These are phyloP conservation scores for Plotosus lineatus DNA, from an alignment of 2,113 vertebrate genomes.

Conservation along the genomic window DNA sequence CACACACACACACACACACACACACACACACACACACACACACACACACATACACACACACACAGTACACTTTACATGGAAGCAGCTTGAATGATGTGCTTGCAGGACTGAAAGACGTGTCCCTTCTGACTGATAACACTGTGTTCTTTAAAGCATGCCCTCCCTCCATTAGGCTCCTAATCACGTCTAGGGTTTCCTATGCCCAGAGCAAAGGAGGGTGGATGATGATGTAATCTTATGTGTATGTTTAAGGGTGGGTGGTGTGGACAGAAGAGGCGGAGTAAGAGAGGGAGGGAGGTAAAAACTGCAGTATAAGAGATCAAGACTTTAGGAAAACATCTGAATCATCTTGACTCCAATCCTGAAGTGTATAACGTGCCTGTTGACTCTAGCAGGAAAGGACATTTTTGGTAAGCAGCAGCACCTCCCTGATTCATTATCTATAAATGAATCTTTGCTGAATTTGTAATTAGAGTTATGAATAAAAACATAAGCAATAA, in stretches of 20 bases:
- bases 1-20: not conserved
- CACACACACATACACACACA: not conserved
- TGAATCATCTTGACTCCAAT: not conserved
- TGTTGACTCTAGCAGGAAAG: constrained; percentile 29
- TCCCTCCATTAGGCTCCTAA: constrained; percentile 45
- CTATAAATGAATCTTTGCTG: constrained; percentile 26
- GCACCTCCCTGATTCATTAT: constrained; percentile 42
- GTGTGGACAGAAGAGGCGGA: constrained; percentile 1
- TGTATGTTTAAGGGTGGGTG: not conserved
- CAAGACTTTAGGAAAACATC: not conserved
- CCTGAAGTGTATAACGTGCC: constrained; percentile 13
- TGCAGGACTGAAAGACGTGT: constrained; percentile 21
- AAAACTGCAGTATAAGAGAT: not conserved
- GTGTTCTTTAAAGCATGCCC: constrained; percentile 38
- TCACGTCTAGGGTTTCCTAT: constrained; percentile 34
- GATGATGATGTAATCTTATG: constrained; percentile 18
- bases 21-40: not conserved
- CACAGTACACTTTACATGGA: constrained; percentile 12
- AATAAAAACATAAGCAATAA: constrained; percentile 25
- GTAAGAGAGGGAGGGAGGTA: not conserved
- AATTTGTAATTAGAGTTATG: constrained; percentile 32
- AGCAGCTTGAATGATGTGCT: constrained; percentile 18
- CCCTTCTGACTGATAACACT: constrained; percentile 32
- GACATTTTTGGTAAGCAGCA: constrained; percentile 18
- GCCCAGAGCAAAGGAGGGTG: not conserved